Evolutionary conservation across 2,888 invertebrate genomes (phyloP).

Genomic region (Drosophila merina): DNA sequence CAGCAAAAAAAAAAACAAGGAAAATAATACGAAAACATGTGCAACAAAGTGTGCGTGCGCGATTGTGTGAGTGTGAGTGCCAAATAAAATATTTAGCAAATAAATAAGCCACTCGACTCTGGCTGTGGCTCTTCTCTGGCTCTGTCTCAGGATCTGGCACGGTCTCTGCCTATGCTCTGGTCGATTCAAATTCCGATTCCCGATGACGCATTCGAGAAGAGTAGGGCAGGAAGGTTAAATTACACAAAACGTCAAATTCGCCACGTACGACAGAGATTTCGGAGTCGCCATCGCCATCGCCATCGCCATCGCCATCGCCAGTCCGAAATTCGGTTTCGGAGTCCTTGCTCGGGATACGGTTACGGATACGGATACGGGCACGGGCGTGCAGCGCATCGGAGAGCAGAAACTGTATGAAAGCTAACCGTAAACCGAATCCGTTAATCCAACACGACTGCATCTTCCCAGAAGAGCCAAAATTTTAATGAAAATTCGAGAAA

Average conservation of each 20-base stretch:
- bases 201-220: conserved; percentile 81
- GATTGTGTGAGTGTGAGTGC: conserved; percentile 38
- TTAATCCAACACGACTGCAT: neutral
- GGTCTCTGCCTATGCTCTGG: neutral
- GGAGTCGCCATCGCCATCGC: conserved; percentile 59
- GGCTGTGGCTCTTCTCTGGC: neutral
- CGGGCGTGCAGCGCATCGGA: conserved; percentile 42
- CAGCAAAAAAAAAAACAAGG: conserved; percentile 15
- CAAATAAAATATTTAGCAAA: conserved; percentile 66
- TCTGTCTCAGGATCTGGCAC: neutral
- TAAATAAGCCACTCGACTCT: conserved; percentile 44
- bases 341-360: conserved; percentile 35
- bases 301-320: conserved; percentile 53
- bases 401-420: conserved; percentile 19
- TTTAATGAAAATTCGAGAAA: neutral
- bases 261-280: conserved; percentile 68
- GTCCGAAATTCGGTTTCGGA: conserved; percentile 48
- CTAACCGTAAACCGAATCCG: neutral
- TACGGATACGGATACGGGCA: conserved; percentile 3
- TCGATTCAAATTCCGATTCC: conserved; percentile 41
- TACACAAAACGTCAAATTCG: conserved; percentile 66
- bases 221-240: conserved; percentile 70
- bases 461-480: neutral
- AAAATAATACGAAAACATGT: conserved; percentile 21
- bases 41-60: conserved; percentile 37